Conservation (phyloP, 2,888 invertebrate species). For the Melinopterus prodromus region DNA sequence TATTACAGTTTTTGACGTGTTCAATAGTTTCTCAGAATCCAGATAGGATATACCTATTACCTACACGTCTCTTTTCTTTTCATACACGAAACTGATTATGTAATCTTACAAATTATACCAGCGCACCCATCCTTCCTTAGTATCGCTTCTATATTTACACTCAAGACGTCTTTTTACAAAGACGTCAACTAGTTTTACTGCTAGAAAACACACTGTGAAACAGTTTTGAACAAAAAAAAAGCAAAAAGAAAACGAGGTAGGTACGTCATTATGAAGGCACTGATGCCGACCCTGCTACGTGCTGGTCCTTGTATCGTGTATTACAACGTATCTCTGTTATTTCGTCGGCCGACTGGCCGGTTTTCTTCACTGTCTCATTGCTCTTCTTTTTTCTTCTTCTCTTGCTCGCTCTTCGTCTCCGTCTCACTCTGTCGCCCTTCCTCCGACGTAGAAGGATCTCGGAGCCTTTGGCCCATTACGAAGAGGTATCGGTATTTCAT, state of each 20-base stretch:
- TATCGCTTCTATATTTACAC: neutral
- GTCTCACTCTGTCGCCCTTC: slow-evolving; percentile 39
- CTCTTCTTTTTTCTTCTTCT: slow-evolving; percentile 41
- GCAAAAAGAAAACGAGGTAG: neutral
- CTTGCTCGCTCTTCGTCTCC: slow-evolving; percentile 37
- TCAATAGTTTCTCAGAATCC: too few species aligned
- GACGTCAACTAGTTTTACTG: neutral
- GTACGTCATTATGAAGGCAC: neutral
- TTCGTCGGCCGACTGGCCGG: slow-evolving; percentile 4
- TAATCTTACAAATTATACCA: too few species aligned
- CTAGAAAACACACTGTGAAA: neutral
- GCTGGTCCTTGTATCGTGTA: slow-evolving; percentile 49
- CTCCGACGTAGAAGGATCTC: slow-evolving; percentile 21
- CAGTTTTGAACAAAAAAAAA: neutral
- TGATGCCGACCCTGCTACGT: slow-evolving; percentile 44
- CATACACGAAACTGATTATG: too few species aligned
- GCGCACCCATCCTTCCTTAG: neutral
- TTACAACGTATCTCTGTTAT: slow-evolving; percentile 55
- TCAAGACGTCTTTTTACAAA: neutral
- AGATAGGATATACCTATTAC: too few species aligned
- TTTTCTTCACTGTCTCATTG: slow-evolving; percentile 34
- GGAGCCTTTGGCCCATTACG: neutral
- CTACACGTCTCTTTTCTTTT: too few species aligned
- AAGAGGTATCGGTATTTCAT: slow-evolving; percentile 4
- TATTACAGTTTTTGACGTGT: too few species aligned